Evolutionary conservation across 2,113 vertebrate species (phyloP).

Genomic region (Corvus moneduloides): DNA sequence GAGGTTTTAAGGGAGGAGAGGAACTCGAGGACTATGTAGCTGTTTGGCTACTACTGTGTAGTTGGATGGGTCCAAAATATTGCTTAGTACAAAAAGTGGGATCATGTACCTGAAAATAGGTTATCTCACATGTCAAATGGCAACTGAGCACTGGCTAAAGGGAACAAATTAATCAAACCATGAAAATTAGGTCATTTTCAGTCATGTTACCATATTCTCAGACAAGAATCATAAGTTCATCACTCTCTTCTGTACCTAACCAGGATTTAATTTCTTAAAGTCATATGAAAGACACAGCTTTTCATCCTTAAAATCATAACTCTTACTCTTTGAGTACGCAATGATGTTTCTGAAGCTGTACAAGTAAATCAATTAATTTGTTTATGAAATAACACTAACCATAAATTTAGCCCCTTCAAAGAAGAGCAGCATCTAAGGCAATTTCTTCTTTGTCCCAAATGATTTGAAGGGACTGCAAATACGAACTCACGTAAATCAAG

Average conservation of each 20-base stretch:
- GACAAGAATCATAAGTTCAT: background rate
- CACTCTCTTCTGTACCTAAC: background rate
- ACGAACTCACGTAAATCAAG: background rate
- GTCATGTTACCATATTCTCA: background rate
- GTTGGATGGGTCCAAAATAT: background rate
- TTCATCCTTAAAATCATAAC: background rate
- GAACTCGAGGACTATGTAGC: background rate
- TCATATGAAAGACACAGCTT: background rate
- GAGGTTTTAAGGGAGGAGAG: background rate
- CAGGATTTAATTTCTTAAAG: background rate
- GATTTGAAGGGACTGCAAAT: constrained; percentile 5
- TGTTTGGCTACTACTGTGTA: background rate
- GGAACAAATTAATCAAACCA: background rate
- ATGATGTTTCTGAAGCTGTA: background rate
- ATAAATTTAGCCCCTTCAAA: constrained; percentile 32
- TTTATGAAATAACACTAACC: constrained; percentile 28
- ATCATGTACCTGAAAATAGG: background rate
- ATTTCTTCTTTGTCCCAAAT: background rate
- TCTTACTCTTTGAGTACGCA: background rate
- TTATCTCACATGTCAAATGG: background rate
- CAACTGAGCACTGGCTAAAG: background rate
- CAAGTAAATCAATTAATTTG: constrained; percentile 24
- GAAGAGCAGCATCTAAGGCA: constrained; percentile 21
- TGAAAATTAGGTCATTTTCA: background rate
- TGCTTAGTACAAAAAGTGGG: background rate